These are phyloP conservation scores for Pangasianodon gigas DNA, from an alignment of 2,113 vertebrate species.

Conservation along the genomic window DNA sequence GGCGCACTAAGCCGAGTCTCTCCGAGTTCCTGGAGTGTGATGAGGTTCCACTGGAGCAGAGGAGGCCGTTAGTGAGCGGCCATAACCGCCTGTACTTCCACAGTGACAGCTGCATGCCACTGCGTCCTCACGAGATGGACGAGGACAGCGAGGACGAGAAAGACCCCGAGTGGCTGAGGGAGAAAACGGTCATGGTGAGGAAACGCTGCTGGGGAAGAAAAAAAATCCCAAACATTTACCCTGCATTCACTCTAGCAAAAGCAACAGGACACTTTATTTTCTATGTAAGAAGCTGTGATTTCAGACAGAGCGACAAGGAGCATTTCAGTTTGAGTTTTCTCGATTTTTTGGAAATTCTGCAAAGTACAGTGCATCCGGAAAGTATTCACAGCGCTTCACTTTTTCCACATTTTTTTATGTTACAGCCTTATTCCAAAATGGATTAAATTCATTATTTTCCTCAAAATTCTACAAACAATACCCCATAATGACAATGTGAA, in stretches of 20 bases:
- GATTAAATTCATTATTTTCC: too few relatives aligned
- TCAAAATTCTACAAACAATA: too few relatives aligned
- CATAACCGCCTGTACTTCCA: conserved; percentile 90
- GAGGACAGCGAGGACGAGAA: conserved; percentile 88
- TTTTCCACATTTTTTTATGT: too few relatives aligned
- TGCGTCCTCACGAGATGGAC: conserved; percentile 88
- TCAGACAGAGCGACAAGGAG: background rate
- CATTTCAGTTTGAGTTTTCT: background rate
- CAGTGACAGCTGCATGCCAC: conserved; percentile 85
- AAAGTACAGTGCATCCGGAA: background rate
- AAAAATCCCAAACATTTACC: background rate
- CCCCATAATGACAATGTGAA: too few relatives aligned
- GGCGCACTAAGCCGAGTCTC: conserved; percentile 86
- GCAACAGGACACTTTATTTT: background rate
- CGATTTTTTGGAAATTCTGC: background rate
- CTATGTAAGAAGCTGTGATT: background rate
- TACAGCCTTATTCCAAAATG: too few relatives aligned
- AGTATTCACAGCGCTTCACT: too few relatives aligned
- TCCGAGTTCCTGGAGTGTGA: conserved; percentile 87
- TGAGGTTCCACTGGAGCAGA: conserved; percentile 86
- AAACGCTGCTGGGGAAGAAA: background rate
- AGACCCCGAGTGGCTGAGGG: conserved; percentile 85
- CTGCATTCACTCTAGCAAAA: background rate
- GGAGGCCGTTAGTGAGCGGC: conserved; percentile 83
- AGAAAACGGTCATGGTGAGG: conserved; percentile 87